phyloP scores from a whole-genome alignment of 2,113 vertebrate genomes.

The Heterochromis multidens region DNA sequence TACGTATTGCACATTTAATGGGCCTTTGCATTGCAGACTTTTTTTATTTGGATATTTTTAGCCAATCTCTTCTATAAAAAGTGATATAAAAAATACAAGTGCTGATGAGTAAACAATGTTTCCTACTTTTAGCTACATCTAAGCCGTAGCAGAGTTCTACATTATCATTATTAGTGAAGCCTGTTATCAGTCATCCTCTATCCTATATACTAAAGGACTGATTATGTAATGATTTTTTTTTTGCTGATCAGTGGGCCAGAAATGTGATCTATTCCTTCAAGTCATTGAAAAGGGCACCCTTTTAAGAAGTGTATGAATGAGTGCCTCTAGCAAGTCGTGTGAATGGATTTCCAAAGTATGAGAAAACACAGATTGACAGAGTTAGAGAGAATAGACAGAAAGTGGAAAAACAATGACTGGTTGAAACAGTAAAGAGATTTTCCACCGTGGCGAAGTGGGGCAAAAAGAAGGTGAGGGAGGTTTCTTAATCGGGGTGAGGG shows the following conservation, averaged over 20 bases:
- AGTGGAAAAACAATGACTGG: not conserved
- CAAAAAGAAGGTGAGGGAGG: slow-evolving; percentile 41
- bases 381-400: not conserved
- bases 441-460: slow-evolving; percentile 40
- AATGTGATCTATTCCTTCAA: not conserved
- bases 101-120: not conserved
- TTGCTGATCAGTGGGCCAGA: not conserved
- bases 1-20: not conserved
- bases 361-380: slow-evolving; percentile 31
- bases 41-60: not conserved
- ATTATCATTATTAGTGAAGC: not conserved
- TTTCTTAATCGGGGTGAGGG: slow-evolving; percentile 49
- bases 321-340: not conserved
- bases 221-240: not conserved
- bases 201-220: not conserved
- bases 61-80: not conserved
- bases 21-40: not conserved
- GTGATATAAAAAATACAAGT: not conserved
- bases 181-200: not conserved
- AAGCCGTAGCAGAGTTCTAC: no score
- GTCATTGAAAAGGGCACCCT: not conserved
- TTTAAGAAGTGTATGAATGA: slow-evolving; percentile 3
- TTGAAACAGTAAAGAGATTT: slow-evolving; percentile 46
- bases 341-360: slow-evolving; percentile 19
- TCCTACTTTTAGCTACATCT: not conserved